These are phyloP conservation scores for Coleophora deauratella DNA, from an alignment of 2,888 invertebrate genomes.

Conservation along the genomic window DNA sequence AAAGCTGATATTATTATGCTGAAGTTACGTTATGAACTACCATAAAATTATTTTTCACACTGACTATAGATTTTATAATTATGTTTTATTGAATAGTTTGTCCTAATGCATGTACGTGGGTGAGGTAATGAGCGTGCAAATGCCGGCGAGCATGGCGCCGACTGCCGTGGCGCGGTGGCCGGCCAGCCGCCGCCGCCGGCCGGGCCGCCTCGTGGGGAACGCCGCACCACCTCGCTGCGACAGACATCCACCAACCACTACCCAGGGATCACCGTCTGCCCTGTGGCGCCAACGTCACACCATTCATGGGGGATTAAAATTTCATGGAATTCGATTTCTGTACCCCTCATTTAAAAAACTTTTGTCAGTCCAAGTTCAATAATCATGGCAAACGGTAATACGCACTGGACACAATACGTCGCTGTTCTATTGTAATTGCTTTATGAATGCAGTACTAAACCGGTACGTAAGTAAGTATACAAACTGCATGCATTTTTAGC, in stretches of 20 bases:
- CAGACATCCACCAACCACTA: no score
- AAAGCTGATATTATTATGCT: conserved; percentile 1
- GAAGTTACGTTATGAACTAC: background rate
- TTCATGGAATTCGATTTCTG: no score
- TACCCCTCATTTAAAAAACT: no score
- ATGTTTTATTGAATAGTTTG: background rate
- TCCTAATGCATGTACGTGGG: no score
- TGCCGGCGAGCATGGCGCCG: conserved; percentile 8
- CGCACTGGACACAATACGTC: background rate
- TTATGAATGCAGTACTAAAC: no score
- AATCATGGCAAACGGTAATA: background rate
- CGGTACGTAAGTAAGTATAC: no score
- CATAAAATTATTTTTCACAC: background rate
- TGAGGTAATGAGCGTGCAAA: conserved; percentile 1
- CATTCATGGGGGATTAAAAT: background rate
- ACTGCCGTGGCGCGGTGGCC: conserved; percentile 1
- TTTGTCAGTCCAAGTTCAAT: no score
- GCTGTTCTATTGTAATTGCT: background rate
- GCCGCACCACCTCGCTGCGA: background rate
- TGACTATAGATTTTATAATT: conserved; percentile 1
- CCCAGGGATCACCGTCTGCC: no score
- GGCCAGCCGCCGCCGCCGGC: no score
- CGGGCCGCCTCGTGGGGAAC: background rate
- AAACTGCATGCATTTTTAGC: no score
- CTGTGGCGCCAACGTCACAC: background rate